Base-by-base conservation (phyloP, 2,888 invertebrate genomes). In the Sycophila texana region DNA sequence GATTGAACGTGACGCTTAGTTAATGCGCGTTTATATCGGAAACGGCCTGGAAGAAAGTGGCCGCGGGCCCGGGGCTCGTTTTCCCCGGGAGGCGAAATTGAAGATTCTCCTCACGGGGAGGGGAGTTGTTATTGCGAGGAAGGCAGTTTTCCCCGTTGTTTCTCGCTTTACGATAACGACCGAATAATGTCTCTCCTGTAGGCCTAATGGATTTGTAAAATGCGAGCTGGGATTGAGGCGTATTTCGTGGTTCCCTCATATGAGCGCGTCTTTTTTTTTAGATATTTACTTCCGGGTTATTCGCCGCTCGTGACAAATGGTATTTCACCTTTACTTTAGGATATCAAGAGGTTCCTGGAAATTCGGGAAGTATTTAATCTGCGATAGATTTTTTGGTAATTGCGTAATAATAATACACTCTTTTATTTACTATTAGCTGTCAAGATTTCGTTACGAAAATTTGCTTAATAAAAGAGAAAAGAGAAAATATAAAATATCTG, bases 1-100 rank as follows among this genome's bases (percentile, higher is more conserved):
- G 83, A 84, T 85, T 84, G 84, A 84, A 84, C 78, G 80, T 81
- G 81, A 10, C n/a, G 58, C 49, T 63, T 67, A 63, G 73, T 78
- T 68, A 73, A 78, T 68, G 63, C 61, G 30, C 53, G 26, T 63
- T 10, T 49, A 49, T 66, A 61, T 57, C n/a, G 74, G 57, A 61
- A 74, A 78, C 63, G 57, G 26, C 30, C 63, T 57, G 63, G 78
- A 74, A 78, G 68, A 78, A 78, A 78, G 55, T 66, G 61, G 70
- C 12, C 49, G 58, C 26, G 39, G 39, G 10, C 10, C 39, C 39
- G 39, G 16, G 13, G 66, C 63, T 57, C 70, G 47, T 76, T 63
- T 63, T 53, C 12, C 53, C 7, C 49, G 0, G 18, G 14, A 30
- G 20, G 49, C 20, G 51, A 49, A 71, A 71, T 71, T 60, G 71